These are phyloP conservation scores for Cephus runcator DNA, from an alignment of 2,888 invertebrate species.

Conservation along the genomic window DNA sequence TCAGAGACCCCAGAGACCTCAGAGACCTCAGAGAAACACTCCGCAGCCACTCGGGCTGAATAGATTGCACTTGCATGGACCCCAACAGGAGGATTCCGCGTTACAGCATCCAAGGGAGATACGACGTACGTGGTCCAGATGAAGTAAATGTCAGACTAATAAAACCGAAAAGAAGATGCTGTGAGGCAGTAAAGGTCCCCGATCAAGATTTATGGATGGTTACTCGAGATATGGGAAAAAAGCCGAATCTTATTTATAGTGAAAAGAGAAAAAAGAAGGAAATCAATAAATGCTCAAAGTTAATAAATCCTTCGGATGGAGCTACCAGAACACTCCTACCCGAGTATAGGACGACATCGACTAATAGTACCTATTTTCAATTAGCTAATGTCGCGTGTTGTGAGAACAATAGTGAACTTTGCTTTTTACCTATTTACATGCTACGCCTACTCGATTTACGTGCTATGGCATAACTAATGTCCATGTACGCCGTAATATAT, in stretches of 20 bases:
- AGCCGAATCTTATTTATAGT: conserved; percentile 39
- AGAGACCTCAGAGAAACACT: too few relatives aligned
- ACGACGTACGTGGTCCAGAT: too few relatives aligned
- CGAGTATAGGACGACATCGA: neutral
- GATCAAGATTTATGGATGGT: conserved; percentile 33
- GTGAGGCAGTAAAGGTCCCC: neutral
- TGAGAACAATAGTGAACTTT: neutral
- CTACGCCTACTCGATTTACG: neutral
- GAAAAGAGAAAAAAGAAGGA: conserved; percentile 25
- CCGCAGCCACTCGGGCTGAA: too few relatives aligned
- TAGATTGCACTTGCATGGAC: too few relatives aligned
- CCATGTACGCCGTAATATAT: neutral
- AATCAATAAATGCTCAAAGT: conserved; percentile 33
- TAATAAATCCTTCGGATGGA: neutral
- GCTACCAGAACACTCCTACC: neutral
- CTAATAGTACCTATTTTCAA: neutral
- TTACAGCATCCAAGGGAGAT: too few relatives aligned
- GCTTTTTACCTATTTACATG: neutral
- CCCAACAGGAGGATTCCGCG: too few relatives aligned
- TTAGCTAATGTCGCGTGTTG: neutral
- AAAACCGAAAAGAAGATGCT: neutral
- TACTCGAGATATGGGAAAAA: conserved; percentile 35
- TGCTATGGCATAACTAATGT: neutral
- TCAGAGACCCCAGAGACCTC: neutral
- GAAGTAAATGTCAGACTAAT: too few relatives aligned